Base-by-base conservation (phyloP, 2,888 invertebrate species). In the Noctuana brunneofusca region DNA sequence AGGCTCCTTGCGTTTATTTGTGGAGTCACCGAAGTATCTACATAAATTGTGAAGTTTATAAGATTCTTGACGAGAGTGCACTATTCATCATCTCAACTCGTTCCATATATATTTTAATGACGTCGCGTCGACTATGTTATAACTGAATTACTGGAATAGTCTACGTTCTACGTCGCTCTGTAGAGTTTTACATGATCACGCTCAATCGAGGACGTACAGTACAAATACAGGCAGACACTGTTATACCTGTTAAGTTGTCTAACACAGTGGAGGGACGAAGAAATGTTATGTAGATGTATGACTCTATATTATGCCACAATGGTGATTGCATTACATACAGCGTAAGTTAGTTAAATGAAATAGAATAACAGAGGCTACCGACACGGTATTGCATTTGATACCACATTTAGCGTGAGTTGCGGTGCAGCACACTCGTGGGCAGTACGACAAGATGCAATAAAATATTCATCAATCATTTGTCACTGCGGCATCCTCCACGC, bases 391-490 rank as follows among this genome's bases (percentile, higher is more conserved):
- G 62, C 41, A 63, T 63, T 63, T 65, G 64, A 64, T 65, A 64
- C 24, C 63, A 57, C 52, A 55, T 59, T 59, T 66, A 65, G 58
- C 60, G 58, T 55, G 64, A 58, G 59, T 57, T 64, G 52, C 66
- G 70, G 69, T 75, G 75, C 74, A 75, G 65, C 69, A 60, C 63
- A 68, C 65, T 67, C 76, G 84, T 83, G 83, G 84, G 81, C 71
- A 75, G 81, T 67, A 76, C 73, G 75, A 74, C 74, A 75, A 67
- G 63, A 64, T 79, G 77, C 81, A 89, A 89, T 90, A 87, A 87
- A 89, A 89, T 83, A 85, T 83, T 84, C 86, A 88, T 89, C 81
- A 81, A 80, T 86, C 86, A 86, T 72, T 76, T 80, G 86, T 82
- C 84, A 82, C 70, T 78, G 77, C 78, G 79, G 81, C 76, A 73